These are phyloP conservation scores for silkworm (Bombyx mori) DNA, from an alignment of 1,140 invertebrate species.

Conservation along the genomic window ASM3026992v2 NC_085116.1:13245001-13245500, in stretches of 20 bases:
- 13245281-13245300: not conserved
- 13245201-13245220: too few relatives aligned
- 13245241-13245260: not conserved
- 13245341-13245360: not conserved
- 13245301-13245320: not conserved
- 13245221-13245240: not conserved
- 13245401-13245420: not conserved
- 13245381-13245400: not conserved
- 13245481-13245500: constrained; percentile 15
- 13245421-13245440: constrained; percentile 2
- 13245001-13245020: not conserved
- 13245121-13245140: too few relatives aligned
- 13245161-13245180: too few relatives aligned
- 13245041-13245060: too few relatives aligned
- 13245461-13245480: constrained; percentile 19
- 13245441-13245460: constrained; percentile 7
- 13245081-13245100: not conserved
- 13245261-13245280: not conserved
- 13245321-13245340: not conserved
- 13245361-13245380: not conserved
- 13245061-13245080: not conserved
- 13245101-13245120: too few relatives aligned
- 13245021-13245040: too few relatives aligned
- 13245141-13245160: too few relatives aligned
- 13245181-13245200: too few relatives aligned